Evolutionary conservation across 2,113 vertebrate genomes (phyloP), one percentile per base, ranked within the genome.

Genomic region (Fukomys damarensis): DNA sequence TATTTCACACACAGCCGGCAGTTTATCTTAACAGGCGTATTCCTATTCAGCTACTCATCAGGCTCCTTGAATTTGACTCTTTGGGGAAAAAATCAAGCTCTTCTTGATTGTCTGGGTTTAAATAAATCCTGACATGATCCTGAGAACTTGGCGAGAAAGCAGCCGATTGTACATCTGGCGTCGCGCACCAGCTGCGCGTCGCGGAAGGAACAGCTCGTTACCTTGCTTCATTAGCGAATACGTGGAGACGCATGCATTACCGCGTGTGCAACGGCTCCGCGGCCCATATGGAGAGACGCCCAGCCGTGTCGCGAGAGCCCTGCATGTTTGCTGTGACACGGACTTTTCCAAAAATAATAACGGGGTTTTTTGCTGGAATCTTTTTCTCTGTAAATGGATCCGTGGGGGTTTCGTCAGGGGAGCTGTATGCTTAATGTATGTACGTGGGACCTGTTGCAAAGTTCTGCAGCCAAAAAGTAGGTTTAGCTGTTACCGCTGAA

Each of bases 141-240:
- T 97, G 81, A 93, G 97, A 98, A 98, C 88, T 98, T 98, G 98
- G 96, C 97, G 97, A 98, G 95, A 95, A 93, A 82, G 94, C 96
- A 87, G 98, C 66, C 94, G 92, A 95, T 97, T 98, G 98, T 98
- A 96, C 97, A 98, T 98, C 98, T 98, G 98, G 92, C 93, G 97
- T 98, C 96, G 91, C 94, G 98, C 94, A 93, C 84, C 85, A 97
- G 96, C 91, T 98, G 96, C 92, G 63, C 91, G 95, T 93, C 97
- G 97, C 98, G 92, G 97, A 97, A 98, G 56, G 82, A 96, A 94
- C 98, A 97, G 92, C 83, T 95, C 90, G 97, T 97, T 98, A 98
- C 97, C 95, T 98, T 97, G 81, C 96, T 98, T 98, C 98, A 98
- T 98, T 98, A 98, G 97, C 97, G 96, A 98, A 96, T 96, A 96